Conservation (phyloP, 2,888 invertebrate species). For the Stenolophus ochropezus region DNA sequence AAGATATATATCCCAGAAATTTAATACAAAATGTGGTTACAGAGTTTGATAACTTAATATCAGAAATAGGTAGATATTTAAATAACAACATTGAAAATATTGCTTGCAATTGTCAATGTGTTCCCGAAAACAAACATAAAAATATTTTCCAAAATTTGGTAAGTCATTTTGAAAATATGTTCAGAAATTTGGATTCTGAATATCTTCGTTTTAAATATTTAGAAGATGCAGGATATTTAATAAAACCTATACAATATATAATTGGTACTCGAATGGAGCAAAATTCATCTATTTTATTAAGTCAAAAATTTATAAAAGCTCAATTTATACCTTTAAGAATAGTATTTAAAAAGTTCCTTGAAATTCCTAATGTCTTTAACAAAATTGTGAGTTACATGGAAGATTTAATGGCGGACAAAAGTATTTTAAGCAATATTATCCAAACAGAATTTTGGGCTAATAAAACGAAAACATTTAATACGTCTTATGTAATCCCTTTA, state of each 20-base stretch:
- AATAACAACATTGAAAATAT: background rate
- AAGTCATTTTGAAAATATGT: background rate
- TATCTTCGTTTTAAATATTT: background rate
- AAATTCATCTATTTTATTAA: background rate
- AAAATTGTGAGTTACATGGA: too few relatives aligned
- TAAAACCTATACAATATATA: background rate
- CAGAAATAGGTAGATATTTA: background rate
- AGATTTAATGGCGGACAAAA: background rate
- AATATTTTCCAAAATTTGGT: background rate
- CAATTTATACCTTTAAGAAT: background rate
- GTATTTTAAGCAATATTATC: background rate
- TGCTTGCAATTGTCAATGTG: background rate
- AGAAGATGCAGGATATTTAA: background rate
- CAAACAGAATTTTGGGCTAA: background rate
- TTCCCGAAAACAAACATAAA: background rate
- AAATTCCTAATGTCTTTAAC: background rate
- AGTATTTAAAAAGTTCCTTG: background rate
- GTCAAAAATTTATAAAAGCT: background rate
- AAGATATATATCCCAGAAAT: constrained; percentile 2
- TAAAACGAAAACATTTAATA: background rate
- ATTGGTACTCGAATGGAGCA: background rate
- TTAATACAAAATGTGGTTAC: background rate
- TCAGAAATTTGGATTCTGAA: background rate
- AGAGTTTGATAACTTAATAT: background rate
- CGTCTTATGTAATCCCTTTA: background rate